A percentile compares a stretch with the other conserved stretches of the same genome.
Conservation (phyloP, 2,113 vertebrate genomes). For the Hippocampus abdominalis region DNA sequence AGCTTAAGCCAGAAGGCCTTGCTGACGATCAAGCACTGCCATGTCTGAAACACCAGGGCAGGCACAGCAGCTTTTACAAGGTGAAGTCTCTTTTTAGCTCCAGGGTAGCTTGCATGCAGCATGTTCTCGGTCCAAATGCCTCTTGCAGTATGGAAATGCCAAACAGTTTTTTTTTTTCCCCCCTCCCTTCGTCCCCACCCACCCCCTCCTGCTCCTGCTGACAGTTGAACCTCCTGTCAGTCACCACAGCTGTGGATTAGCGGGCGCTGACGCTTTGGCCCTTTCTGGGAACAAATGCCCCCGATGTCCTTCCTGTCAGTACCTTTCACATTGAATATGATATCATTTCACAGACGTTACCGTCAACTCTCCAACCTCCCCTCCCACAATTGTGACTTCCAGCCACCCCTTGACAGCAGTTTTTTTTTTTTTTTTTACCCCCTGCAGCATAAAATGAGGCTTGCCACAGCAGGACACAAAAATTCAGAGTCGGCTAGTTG, state of each 20-base stretch:
- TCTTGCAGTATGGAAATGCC: constrained; percentile 17
- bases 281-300: constrained; percentile 34
- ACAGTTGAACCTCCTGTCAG: constrained; percentile 46
- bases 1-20: too few species aligned
- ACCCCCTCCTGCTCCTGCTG: constrained; percentile 23
- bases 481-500: constrained; percentile 53
- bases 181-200: neutral
- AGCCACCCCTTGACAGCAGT: constrained; percentile 46
- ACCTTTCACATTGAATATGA: constrained; percentile 55
- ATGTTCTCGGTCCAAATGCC: constrained; percentile 14
- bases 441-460: constrained; percentile 53
- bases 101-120: neutral
- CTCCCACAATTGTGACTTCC: constrained; percentile 25
- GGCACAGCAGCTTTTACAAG: too few species aligned
- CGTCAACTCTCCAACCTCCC: constrained; percentile 21
- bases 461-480: constrained; percentile 39
- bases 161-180: neutral
- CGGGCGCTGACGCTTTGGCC: constrained; percentile 29
- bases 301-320: constrained; percentile 56
- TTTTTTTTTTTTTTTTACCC: constrained; percentile 21
- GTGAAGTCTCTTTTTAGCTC: neutral
- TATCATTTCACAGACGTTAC: constrained; percentile 33
- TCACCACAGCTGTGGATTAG: constrained; percentile 47
- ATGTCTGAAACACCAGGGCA: too few species aligned
- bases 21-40: too few species aligned